Evolutionary conservation across 2,888 invertebrate genomes (phyloP), one percentile per base, ranked within the genome.

Genomic region (Spodoptera littoralis): DNA sequence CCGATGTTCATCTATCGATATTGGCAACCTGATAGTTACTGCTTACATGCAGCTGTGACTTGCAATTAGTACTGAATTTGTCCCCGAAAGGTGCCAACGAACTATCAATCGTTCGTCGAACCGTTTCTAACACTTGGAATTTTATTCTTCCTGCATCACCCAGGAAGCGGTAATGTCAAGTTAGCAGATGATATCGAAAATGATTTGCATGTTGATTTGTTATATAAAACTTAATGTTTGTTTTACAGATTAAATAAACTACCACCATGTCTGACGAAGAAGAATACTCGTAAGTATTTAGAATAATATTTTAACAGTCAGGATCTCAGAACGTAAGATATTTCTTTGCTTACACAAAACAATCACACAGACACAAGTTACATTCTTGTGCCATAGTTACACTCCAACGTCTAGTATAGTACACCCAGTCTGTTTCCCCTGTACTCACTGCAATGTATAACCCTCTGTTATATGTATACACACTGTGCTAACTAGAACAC

Each of bases 211-310:
- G 45, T 41, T 24, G 43, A 46, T 49, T 12, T 18, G n/a, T 44
- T 43, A 43, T 22, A 65, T 48, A 60, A 50, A 77, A 65, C 13
- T 11, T 43, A 50, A 62, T 66, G 80, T 88, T 87, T 70, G 73
- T 84, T 93, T 91, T 76, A 59, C 95, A 95, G 95, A 94, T 80
- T 88, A 86, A 81, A 90, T 89, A 94, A 93, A 87, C 90, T 93
- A 95, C 94, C 96, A 97, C 94, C 96, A 98, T 98, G 98, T 98
- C 98, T 96, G 98, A 98, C 96, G 98, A 98, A 95, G 98, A 98
- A 95, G 98, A 98, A 96, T 98, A 98, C 96, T 98, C 98, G 98
- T 98, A 96, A 98, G 98, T 98, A 96, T 85, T 63, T 36, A 44
- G 36, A 43, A 44, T 45, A 65, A 13, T 46, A 41, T 47, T 66